A percentile compares a stretch with the other conserved stretches of the same genome.
Conservation (phyloP, 2,113 vertebrate species). For the Psittacula cyanocephala region DNA sequence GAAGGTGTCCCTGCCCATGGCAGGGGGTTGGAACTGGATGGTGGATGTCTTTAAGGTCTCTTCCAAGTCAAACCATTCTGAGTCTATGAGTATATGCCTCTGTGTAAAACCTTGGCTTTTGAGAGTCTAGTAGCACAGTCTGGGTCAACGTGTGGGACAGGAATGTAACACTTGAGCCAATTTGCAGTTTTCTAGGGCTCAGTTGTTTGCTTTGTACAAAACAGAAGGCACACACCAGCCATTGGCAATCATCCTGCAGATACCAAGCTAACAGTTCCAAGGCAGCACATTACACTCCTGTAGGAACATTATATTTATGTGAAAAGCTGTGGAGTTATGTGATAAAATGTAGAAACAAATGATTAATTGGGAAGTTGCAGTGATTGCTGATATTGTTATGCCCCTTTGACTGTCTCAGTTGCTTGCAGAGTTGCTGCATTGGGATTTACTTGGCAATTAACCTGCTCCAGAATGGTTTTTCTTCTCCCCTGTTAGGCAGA, state of each 20-base stretch:
- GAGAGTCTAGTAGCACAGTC: not conserved
- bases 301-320: not conserved
- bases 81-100: not conserved
- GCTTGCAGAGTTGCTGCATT: not conserved
- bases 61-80: not conserved
- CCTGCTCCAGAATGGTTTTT: slow-evolving; percentile 7
- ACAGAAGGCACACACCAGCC: not conserved
- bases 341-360: not conserved
- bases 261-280: not conserved
- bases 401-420: not conserved
- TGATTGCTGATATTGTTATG: slow-evolving; percentile 14
- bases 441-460: slow-evolving; percentile 50
- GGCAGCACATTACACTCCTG: not conserved
- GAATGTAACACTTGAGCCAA: not conserved
- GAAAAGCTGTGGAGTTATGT: not conserved
- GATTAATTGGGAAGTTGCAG: slow-evolving; percentile 6
- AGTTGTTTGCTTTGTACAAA: not conserved
- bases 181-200: not conserved
- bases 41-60: not conserved
- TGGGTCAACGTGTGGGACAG: not conserved
- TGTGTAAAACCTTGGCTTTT: not conserved
- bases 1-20: not conserved
- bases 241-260: not conserved
- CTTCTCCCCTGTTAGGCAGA: slow-evolving; percentile 8
- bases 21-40: not conserved